phyloP scores from a whole-genome alignment of 2,888 invertebrate genomes.

The Chouioia cunea region DNA sequence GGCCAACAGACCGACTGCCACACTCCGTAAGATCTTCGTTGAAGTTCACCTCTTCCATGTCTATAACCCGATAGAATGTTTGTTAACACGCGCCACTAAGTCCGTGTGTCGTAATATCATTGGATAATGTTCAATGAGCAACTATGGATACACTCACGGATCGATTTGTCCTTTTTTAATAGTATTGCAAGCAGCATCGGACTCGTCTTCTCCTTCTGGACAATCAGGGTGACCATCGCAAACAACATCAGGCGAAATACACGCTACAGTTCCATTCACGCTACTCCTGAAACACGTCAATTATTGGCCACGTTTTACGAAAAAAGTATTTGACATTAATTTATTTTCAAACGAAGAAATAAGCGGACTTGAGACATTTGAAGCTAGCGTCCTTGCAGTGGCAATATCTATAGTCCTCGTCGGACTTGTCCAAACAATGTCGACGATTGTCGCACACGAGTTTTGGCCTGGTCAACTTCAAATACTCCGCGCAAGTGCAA shows the following conservation, averaged over 20 bases:
- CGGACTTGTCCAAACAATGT: conserved; percentile 83
- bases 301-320: background rate
- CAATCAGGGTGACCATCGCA: conserved; percentile 84
- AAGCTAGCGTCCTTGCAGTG: conserved; percentile 72
- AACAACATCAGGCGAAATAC: conserved; percentile 80
- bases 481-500: conserved; percentile 77
- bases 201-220: conserved; percentile 82
- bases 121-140: no score
- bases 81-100: no score
- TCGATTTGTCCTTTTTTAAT: conserved; percentile 62
- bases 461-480: conserved; percentile 77
- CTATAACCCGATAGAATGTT: conserved; percentile 65
- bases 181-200: conserved; percentile 77
- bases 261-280: conserved; percentile 60
- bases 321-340: background rate
- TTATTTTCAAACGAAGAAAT: background rate
- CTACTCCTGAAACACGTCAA: conserved; percentile 17
- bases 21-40: conserved; percentile 76
- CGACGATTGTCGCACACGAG: conserved; percentile 82
- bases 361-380: conserved; percentile 70
- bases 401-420: conserved; percentile 79
- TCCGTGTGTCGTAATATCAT: no score
- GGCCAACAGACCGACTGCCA: conserved; percentile 81
- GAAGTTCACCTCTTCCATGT: conserved; percentile 76
- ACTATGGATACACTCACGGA: conserved; percentile 56